Evolutionary conservation across 1,140 invertebrate species (phyloP).

Genomic region (Trachelipus rathkii): DNA sequence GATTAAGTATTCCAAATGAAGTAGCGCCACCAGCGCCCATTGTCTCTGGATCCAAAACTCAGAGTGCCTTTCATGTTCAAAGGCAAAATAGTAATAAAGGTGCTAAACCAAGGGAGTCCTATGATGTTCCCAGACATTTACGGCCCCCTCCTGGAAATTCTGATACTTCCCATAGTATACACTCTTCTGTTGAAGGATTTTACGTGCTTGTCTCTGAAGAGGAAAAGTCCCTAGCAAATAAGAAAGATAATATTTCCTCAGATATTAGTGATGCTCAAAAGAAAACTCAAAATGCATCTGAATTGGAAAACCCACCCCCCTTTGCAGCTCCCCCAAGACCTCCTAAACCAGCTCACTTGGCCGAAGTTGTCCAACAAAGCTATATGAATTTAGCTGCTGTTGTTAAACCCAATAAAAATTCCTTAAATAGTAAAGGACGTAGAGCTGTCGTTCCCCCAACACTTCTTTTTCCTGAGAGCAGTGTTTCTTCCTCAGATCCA

Average conservation of each 20-base stretch:
- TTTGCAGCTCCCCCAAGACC: constrained; percentile 63
- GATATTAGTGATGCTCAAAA: constrained; percentile 16
- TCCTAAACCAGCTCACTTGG: constrained; percentile 65
- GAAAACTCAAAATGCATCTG: constrained; percentile 7
- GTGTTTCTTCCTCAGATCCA: constrained; percentile 32
- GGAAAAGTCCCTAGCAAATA: constrained; percentile 18
- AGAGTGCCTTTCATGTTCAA: neutral
- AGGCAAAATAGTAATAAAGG: constrained; percentile 24
- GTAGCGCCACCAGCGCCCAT: constrained; percentile 39
- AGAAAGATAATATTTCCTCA: constrained; percentile 11
- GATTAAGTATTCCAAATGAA: constrained; percentile 32
- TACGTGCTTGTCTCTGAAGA: neutral
- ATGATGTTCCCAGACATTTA: constrained; percentile 27
- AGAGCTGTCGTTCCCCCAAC: constrained; percentile 28
- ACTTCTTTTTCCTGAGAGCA: constrained; percentile 31
- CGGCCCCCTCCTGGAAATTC: constrained; percentile 30
- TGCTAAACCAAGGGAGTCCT: constrained; percentile 33
- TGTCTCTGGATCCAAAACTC: constrained; percentile 22
- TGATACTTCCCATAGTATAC: constrained; percentile 30
- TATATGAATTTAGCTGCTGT: constrained; percentile 55
- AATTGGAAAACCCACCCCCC: constrained; percentile 45
- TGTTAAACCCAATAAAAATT: constrained; percentile 27
- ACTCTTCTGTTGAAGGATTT: constrained; percentile 25
- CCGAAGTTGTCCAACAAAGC: constrained; percentile 53
- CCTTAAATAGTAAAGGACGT: constrained; percentile 29